Evolutionary conservation across 2,113 vertebrate genomes (phyloP).

Genomic region (Apodemus speciosus): DNA sequence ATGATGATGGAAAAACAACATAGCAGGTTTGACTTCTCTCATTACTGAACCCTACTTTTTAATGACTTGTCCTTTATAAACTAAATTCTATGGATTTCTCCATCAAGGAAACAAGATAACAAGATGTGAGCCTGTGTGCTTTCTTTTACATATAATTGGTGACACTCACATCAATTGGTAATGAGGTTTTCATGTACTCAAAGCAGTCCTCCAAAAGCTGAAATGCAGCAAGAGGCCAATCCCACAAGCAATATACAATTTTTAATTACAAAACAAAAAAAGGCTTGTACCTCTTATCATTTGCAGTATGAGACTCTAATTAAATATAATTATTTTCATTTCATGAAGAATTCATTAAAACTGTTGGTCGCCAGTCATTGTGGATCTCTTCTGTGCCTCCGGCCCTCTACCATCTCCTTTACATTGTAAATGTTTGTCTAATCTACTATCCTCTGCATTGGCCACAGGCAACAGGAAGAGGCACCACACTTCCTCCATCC

Average conservation of each 20-base stretch:
- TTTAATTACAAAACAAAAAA: not conserved
- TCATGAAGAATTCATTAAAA: not conserved
- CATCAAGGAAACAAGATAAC: not conserved
- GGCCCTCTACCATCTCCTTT: not conserved
- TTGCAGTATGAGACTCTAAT: not conserved
- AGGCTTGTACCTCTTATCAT: not conserved
- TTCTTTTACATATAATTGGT: not conserved
- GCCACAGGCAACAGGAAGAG: not conserved
- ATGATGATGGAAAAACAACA: not conserved
- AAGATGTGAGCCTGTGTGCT: not conserved
- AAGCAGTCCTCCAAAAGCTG: not conserved
- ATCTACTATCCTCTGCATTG: not conserved
- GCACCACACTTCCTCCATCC: not conserved
- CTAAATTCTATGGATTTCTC: not conserved
- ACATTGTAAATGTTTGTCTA: not conserved
- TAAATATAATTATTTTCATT: not conserved
- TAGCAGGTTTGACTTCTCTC: not conserved
- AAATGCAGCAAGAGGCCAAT: not conserved
- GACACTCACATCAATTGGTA: not conserved
- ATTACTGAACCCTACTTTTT: not conserved
- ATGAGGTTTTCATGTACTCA: conserved; percentile 29
- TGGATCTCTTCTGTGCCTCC: not conserved
- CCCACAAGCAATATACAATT: not conserved
- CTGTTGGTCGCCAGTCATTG: not conserved
- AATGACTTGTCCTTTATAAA: not conserved